A percentile compares a stretch with the other conserved stretches of the same genome.
These are phyloP conservation scores for Capitulum mitella DNA, from an alignment of 2,888 invertebrate genomes.

Conservation along the genomic window DNA sequence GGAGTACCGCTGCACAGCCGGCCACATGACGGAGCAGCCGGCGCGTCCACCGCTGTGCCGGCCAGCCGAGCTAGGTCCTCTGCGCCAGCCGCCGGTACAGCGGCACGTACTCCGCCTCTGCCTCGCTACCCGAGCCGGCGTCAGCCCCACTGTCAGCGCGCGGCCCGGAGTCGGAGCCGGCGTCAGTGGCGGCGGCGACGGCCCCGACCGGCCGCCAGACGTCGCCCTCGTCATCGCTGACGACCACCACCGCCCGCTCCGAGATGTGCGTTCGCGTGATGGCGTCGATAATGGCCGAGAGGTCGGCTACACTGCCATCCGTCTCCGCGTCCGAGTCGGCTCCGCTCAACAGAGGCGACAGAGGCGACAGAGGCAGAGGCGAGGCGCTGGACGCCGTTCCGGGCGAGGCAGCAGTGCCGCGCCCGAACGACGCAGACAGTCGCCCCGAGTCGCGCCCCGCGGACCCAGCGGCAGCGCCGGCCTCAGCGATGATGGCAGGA, in stretches of 20 bases:
- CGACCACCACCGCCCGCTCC: neutral
- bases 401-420: too few relatives aligned
- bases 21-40: too few relatives aligned
- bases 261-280: constrained; percentile 1
- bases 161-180: neutral
- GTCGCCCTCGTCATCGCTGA: neutral
- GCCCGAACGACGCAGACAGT: too few relatives aligned
- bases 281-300: constrained; percentile 1
- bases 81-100: neutral
- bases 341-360: neutral
- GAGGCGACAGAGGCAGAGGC: too few relatives aligned
- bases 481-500: too few relatives aligned
- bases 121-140: neutral
- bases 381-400: too few relatives aligned
- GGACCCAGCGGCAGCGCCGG: too few relatives aligned
- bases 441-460: too few relatives aligned
- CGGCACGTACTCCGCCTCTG: neutral
- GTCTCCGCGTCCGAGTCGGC: neutral
- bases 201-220: too few relatives aligned
- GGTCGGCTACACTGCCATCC: neutral
- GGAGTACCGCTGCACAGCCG: too few relatives aligned
- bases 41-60: too few relatives aligned
- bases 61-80: neutral
- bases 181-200: neutral
- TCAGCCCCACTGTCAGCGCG: neutral